Evolutionary conservation across 2,797 vertebrate genomes (phyloP).

Genomic region (Anguilla anguilla): DNA sequence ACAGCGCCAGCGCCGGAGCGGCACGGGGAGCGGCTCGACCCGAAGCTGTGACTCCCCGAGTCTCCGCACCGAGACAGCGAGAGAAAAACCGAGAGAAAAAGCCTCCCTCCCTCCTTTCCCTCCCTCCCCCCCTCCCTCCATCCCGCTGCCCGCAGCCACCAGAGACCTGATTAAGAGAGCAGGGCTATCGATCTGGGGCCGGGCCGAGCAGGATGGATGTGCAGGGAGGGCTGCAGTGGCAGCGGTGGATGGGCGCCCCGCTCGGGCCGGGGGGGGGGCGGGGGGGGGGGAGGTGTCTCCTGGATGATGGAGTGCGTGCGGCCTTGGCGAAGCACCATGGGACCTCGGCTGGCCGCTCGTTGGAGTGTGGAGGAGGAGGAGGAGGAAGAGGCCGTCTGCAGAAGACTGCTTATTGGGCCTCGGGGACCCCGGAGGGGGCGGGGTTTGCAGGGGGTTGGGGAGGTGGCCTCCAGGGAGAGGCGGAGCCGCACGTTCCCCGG

Average conservation of each 20-base stretch:
- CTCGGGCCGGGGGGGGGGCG: constrained; percentile 26
- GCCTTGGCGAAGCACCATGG: constrained; percentile 54
- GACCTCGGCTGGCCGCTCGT: constrained; percentile 51
- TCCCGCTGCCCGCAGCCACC: constrained; percentile 66
- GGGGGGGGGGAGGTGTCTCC: constrained; percentile 40
- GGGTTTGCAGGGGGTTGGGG: background rate
- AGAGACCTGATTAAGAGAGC: constrained; percentile 83
- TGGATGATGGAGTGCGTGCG: constrained; percentile 67
- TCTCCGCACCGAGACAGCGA: constrained; percentile 13
- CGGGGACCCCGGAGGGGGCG: constrained; percentile 60
- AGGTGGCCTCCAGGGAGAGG: constrained; percentile 53
- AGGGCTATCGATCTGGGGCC: constrained; percentile 73
- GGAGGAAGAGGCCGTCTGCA: constrained; percentile 71
- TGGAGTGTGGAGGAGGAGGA: constrained; percentile 61
- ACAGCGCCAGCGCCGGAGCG: background rate
- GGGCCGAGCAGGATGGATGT: constrained; percentile 77
- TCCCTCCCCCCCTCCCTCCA: constrained; percentile 8
- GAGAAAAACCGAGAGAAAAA: constrained; percentile 41
- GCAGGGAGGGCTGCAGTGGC: constrained; percentile 65
- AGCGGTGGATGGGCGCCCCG: constrained; percentile 63
- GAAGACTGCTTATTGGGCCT: constrained; percentile 81
- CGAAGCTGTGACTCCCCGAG: background rate
- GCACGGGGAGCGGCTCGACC: background rate
- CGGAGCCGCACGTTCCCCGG: constrained; percentile 19
- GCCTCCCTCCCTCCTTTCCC: background rate